phyloP scores from a whole-genome alignment of 1,140 invertebrate genomes.

The Fopius arisanus region DNA sequence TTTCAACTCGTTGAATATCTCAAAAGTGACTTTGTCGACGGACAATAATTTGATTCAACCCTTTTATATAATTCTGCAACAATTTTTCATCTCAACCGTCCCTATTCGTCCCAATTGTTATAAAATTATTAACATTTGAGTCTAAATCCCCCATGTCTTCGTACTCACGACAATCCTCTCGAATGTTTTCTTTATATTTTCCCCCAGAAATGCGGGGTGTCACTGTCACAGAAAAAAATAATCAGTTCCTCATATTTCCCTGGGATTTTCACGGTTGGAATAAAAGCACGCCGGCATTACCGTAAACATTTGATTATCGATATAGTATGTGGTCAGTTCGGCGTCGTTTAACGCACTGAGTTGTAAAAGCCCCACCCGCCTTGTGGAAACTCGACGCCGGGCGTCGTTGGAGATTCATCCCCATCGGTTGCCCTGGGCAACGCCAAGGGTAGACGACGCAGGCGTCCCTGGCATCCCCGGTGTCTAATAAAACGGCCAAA shows the following conservation, averaged over 20 bases:
- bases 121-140: too few species aligned
- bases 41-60: too few species aligned
- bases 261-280: not conserved
- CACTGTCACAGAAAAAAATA: too few species aligned
- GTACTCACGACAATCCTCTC: conserved; percentile 1
- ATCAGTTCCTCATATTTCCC: not conserved
- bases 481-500: conserved; percentile 25
- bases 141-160: not conserved
- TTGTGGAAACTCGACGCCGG: conserved; percentile 52
- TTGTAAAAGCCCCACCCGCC: conserved; percentile 55
- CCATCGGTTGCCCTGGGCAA: conserved; percentile 58
- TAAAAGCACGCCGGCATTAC: not conserved
- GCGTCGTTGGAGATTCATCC: conserved; percentile 59
- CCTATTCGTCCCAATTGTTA: too few species aligned
- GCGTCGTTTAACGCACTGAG: conserved; percentile 54
- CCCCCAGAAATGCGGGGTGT: too few species aligned
- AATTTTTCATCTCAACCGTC: not conserved
- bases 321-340: conserved; percentile 51
- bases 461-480: conserved; percentile 44
- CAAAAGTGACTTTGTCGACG: too few species aligned
- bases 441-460: conserved; percentile 48
- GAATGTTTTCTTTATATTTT: too few species aligned
- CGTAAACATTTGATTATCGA: not conserved
- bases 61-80: not conserved
- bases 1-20: conserved; percentile 4